Base-by-base conservation (phyloP, 92 coral and sea anemone genomes). In the Plumapathes pennacea region DNA sequence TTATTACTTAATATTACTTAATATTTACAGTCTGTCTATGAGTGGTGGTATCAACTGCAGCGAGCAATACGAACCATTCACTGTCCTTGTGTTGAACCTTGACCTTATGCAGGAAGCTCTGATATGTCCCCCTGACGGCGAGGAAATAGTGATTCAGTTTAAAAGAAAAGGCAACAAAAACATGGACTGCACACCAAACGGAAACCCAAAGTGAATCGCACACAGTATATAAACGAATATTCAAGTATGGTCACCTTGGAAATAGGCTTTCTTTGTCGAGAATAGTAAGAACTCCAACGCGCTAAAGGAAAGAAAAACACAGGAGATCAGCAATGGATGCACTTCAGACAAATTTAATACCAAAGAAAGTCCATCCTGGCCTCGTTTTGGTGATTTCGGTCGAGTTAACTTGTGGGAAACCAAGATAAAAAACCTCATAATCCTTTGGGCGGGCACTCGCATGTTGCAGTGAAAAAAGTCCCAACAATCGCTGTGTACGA, bases 261-360 rank as follows among this genome's bases (percentile, higher is more conserved):
- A 74, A 65, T 49, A 77, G 43, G 25, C 89, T 87, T 64, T 88
- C 97, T 25, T 65, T 80, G 49, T 91, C 97, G 62, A 91, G 38
- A 50, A 80, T 32, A 3, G 97, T 83, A 38, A 91, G 65, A 27
- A 91, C 64, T 54, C 97, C 97, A 36, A 92, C 90, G 32, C 82
- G 69, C 86, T 91, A 47, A 19, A 65, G 20, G 13, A 10, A 24
- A 28, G 23, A 5, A 13, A 19, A 38, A 51, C 1, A 8, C 20
- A 33, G 0, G 11, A 2, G 7, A 19, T 19, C 10, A 12, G 18
- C 1, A 28, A 3, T 42, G 5, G 4, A 49, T 6, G 28, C 13
- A 1, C 37, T 49, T 34, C n/a, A n/a, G n/a, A n/a, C n/a, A n/a
- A n/a, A n/a, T n/a, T n/a, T n/a, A n/a, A n/a, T n/a, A n/a, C n/a